These are phyloP conservation scores for Triplophysa yarkandensis DNA, from an alignment of 2,797 vertebrate genomes.

Conservation along the genomic window DNA sequence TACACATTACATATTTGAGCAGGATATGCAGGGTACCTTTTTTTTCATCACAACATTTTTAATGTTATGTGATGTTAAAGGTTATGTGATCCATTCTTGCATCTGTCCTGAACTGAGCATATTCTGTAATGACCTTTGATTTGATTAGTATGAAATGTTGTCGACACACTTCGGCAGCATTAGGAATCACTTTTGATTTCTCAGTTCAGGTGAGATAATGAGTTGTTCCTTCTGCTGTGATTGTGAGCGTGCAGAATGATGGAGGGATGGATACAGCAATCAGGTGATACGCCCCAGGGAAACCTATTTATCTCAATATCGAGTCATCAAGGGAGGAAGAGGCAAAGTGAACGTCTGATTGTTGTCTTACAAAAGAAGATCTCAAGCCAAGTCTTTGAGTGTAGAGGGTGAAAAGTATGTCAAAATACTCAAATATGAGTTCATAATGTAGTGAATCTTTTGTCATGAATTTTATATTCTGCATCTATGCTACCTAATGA, in stretches of 20 bases:
- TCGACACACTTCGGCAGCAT: background rate
- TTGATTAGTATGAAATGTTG: slow-evolving; percentile 36
- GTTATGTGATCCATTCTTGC: slow-evolving; percentile 6
- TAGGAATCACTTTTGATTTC: slow-evolving; percentile 24
- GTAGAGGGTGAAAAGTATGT: slow-evolving; percentile 10
- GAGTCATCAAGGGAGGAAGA: slow-evolving; percentile 51
- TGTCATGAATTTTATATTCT: too few species aligned
- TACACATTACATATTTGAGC: too few species aligned
- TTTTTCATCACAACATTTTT: too few species aligned
- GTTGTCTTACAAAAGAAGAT: slow-evolving; percentile 24
- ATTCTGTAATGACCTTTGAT: slow-evolving; percentile 31
- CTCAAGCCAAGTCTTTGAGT: slow-evolving; percentile 8
- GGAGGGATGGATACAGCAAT: slow-evolving; percentile 43
- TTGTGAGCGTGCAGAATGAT: slow-evolving; percentile 44
- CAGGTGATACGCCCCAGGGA: slow-evolving; percentile 53
- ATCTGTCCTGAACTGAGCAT: background rate
- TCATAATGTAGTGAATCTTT: too few species aligned
- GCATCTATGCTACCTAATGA: too few species aligned
- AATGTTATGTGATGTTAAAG: too few species aligned
- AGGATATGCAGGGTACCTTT: too few species aligned
- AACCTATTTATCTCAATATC: slow-evolving; percentile 53
- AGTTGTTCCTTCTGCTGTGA: slow-evolving; percentile 37
- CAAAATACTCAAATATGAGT: too few species aligned
- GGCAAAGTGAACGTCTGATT: slow-evolving; percentile 41
- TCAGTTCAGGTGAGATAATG: slow-evolving; percentile 39